phyloP scores from a whole-genome alignment of 2,113 vertebrate genomes.

The Pedetes capensis region DNA sequence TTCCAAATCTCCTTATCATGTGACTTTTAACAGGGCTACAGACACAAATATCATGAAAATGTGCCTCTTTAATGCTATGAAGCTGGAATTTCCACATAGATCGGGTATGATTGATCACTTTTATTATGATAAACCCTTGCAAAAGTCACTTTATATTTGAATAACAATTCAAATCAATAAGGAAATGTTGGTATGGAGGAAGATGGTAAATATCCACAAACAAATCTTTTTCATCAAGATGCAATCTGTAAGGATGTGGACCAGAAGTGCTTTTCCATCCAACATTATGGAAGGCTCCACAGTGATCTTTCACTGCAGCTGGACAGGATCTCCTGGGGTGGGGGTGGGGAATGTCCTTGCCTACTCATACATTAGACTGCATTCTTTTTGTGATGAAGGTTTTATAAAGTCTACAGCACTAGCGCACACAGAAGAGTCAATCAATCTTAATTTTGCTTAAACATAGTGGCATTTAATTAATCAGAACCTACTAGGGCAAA shows the following conservation, averaged over 20 bases:
- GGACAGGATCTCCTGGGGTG: neutral
- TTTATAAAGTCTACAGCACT: neutral
- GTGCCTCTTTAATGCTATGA: neutral
- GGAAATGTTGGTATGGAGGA: neutral
- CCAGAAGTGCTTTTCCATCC: neutral
- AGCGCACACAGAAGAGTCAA: neutral
- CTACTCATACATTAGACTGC: neutral
- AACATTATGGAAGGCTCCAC: neutral
- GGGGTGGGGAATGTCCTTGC: neutral
- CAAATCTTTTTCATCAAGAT: neutral
- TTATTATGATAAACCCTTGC: neutral
- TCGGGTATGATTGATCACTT: neutral
- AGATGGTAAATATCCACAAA: neutral
- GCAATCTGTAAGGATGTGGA: neutral
- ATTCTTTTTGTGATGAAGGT: slow-evolving; percentile 26
- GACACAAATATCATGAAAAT: neutral
- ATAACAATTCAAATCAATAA: slow-evolving; percentile 3
- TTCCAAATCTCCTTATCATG: neutral
- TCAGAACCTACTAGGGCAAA: slow-evolving; percentile 40
- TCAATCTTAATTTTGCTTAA: slow-evolving; percentile 53
- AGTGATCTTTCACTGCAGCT: neutral
- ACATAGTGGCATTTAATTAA: slow-evolving; percentile 55
- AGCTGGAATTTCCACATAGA: neutral
- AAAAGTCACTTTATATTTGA: neutral
- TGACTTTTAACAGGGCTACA: neutral